Conservation (phyloP, 2,113 vertebrate species). For the Sciurus niger region DNA sequence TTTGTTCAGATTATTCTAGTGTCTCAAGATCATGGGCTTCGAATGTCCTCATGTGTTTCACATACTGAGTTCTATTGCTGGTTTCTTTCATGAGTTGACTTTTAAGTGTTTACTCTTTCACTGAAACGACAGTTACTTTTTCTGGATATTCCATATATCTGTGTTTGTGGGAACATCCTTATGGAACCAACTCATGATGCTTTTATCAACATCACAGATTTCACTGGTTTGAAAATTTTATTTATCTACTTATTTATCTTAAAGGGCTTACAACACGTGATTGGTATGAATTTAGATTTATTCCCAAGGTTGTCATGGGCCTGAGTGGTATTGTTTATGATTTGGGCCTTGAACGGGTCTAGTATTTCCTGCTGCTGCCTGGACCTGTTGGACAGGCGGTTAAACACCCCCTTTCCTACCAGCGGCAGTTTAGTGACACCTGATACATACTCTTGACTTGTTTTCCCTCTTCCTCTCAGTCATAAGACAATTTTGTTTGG, state of each 20-base stretch:
- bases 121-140: not conserved
- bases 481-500: not conserved
- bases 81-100: not conserved
- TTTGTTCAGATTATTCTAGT: not conserved
- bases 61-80: not conserved
- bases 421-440: not conserved
- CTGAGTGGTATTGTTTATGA: too few relatives aligned
- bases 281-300: not conserved
- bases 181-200: fast-evolving
- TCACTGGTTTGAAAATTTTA: not conserved
- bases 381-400: too few relatives aligned
- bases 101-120: not conserved
- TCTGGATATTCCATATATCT: not conserved
- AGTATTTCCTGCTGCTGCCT: not conserved
- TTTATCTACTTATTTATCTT: not conserved
- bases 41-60: not conserved
- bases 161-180: not conserved
- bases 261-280: not conserved
- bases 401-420: not conserved
- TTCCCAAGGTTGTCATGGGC: not conserved
- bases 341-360: not conserved
- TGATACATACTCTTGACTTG: not conserved
- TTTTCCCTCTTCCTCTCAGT: not conserved
- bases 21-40: not conserved
- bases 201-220: not conserved